Base-by-base conservation (phyloP, 1,140 invertebrate genomes). In the Phthorimaea operculella region DNA sequence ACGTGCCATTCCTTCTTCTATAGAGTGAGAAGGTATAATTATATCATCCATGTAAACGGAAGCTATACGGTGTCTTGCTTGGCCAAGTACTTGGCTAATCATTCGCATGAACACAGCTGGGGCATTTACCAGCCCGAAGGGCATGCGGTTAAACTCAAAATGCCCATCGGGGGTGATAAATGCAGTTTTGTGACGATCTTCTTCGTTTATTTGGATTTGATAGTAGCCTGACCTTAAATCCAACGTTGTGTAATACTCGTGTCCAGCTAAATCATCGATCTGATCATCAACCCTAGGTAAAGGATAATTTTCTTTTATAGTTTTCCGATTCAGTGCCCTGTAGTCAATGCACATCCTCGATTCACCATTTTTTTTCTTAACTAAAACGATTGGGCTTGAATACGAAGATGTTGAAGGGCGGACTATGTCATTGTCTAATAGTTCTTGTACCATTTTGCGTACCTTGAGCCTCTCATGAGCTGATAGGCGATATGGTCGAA, bases 141-240 rank as follows among this genome's bases (percentile, higher is more conserved):
- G 45, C 14, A 47, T 18, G 14, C 16, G 14, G 4, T 9, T 16
- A 16, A 14, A 47, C n/a, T 47, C 45, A 16, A 14, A 47, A 16
- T 47, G 45, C 8, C 45, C 45, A 16, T 47, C 45, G 45, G 45
- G n/a, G 14, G 45, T 47, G 1, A 47, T 16, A 16, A 47, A 51
- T 28, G 17, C 28, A 12, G 49, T 51, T 21, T 14, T 47, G 10
- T 47, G 14, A 9, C 14, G 8, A 11, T 11, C 11, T 11, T 47
- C 10, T 4, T 15, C 14, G 8, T n/a, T 16, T 16, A 39, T n/a
- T 39, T 10, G 36, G n/a, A 39, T 39, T n/a, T 39, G 36, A 39
- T 39, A n/a, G 36, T 39, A 39, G 8, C 36, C 36, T 39, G 36
- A 39, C n/a, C 10, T n/a, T 10, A 39, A n/a, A 39, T 39, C 36